A percentile compares a stretch with the other conserved stretches of the same genome.
Conservation (phyloP, 2,888 invertebrate species). For the Apotomis capreana region DNA sequence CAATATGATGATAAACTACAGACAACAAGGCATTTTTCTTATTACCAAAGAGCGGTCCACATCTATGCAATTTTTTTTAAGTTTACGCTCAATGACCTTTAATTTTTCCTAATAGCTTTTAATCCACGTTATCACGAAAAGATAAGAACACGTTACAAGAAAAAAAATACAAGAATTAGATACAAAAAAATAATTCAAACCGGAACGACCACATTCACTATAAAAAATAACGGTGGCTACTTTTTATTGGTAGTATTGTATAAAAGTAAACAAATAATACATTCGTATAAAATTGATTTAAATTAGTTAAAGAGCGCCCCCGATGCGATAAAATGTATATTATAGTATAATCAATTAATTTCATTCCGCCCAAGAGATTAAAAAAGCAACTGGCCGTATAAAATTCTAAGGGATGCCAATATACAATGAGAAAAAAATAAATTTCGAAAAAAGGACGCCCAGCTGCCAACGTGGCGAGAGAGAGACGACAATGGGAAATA, state of each 20-base stretch:
- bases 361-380: slow-evolving; percentile 61
- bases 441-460: slow-evolving; percentile 71
- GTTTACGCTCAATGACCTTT: too few species aligned
- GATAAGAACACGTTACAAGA: background rate
- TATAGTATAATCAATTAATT: slow-evolving; percentile 42
- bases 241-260: slow-evolving; percentile 10
- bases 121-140: background rate
- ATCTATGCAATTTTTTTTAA: too few species aligned
- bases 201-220: slow-evolving; percentile 7
- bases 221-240: slow-evolving; percentile 5
- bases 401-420: slow-evolving; percentile 72
- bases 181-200: background rate
- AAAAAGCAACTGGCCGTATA: slow-evolving; percentile 75
- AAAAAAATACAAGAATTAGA: background rate
- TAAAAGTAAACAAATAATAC: slow-evolving; percentile 30
- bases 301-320: slow-evolving; percentile 35
- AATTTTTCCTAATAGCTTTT: too few species aligned
- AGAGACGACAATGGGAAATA: slow-evolving; percentile 45
- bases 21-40: too few species aligned
- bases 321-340: slow-evolving; percentile 39
- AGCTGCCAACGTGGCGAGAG: slow-evolving; percentile 74
- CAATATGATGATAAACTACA: too few species aligned
- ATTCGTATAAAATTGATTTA: slow-evolving; percentile 33
- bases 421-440: slow-evolving; percentile 65
- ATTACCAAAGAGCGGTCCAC: too few species aligned